Base-by-base conservation (phyloP, 2,797 vertebrate species). In the Onychomys arenicola region DNA sequence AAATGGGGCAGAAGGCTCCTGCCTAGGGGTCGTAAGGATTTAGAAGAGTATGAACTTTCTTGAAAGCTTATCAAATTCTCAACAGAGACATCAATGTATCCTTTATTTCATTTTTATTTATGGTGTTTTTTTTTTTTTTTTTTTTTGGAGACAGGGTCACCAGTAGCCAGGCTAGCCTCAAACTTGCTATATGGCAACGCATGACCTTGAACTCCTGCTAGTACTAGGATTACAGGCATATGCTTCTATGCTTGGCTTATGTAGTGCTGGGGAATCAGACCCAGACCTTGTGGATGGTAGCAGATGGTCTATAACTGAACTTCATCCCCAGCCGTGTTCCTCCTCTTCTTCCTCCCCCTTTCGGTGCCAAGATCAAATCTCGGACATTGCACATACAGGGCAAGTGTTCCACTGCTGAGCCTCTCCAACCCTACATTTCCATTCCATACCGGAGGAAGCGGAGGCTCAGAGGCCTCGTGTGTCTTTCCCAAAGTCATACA, bases 401-500 rank as follows among this genome's bases (percentile, higher is more conserved):
- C 27, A 43, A 52, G n/a, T 55, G 37, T 29, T 46, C 13, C 71
- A 25, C 10, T 1, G 17, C 21, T 46, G 59, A 76, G 32, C 69
- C 55, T n/a, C 59, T 61, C 49, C 67, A 43, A 5, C 46, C 69
- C 55, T 55, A 7, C 21, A 8, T 83, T n/a, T 89, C 43, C 40
- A 57, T 89, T 83, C 93, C 93, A 71, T 65, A 61, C 32, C 46
- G 2, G 9, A 93, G 80, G 52, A 83, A 80, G 87, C 5, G 0
- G 4, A 90, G 65, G 77, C 82, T 81, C 29, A 52, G 88, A 92
- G 82, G 76, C 0, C 0, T 40, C 34, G 21, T 37, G 9, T 29
- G 2, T 95, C 63, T 94, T 90, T 87, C 55, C 91, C 57, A 57
- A 40, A 94, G 93, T 78, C 37, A 29, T n/a, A 46, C 40, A 57